phyloP scores from a whole-genome alignment of 2,797 vertebrate genomes.

The Chelidonichthys spinosus region DNA sequence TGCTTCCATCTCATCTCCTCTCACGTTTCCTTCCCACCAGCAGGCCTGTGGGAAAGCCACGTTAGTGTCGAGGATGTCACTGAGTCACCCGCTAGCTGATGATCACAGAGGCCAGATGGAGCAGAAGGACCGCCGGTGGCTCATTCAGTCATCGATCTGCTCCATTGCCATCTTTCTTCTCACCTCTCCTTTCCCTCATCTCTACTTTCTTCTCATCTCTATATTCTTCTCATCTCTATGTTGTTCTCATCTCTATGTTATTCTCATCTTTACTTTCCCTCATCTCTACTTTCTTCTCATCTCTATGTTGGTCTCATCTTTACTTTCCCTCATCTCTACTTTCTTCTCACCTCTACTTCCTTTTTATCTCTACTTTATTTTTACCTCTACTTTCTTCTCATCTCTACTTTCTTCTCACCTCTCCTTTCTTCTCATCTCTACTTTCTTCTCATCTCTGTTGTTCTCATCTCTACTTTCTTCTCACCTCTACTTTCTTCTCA shows the following conservation, averaged over 20 bases:
- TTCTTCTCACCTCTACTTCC: not conserved
- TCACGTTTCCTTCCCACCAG: conserved; percentile 5
- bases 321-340: too few species aligned
- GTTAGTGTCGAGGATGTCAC: conserved; percentile 3
- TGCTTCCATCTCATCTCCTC: conserved; percentile 16
- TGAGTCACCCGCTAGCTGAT: conserved; percentile 21
- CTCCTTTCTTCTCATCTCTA: not conserved
- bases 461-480: too few species aligned
- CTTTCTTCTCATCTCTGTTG: too few species aligned
- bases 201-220: too few species aligned
- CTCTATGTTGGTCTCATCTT: too few species aligned
- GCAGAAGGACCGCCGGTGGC: conserved; percentile 7
- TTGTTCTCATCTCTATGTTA: too few species aligned
- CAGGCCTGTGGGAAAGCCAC: conserved; percentile 27
- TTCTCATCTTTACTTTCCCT: not conserved
- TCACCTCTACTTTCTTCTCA: too few species aligned
- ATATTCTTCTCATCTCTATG: too few species aligned
- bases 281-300: too few species aligned
- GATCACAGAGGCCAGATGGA: conserved; percentile 38
- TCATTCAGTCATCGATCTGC: conserved; percentile 7
- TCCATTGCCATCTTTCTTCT: not conserved
- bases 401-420: too few species aligned
- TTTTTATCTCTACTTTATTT: not conserved
- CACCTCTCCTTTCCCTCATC: not conserved
- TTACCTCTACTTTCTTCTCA: not conserved